Conservation (phyloP, 2,797 vertebrate species). For the Percopsis omiscomaycus region DNA sequence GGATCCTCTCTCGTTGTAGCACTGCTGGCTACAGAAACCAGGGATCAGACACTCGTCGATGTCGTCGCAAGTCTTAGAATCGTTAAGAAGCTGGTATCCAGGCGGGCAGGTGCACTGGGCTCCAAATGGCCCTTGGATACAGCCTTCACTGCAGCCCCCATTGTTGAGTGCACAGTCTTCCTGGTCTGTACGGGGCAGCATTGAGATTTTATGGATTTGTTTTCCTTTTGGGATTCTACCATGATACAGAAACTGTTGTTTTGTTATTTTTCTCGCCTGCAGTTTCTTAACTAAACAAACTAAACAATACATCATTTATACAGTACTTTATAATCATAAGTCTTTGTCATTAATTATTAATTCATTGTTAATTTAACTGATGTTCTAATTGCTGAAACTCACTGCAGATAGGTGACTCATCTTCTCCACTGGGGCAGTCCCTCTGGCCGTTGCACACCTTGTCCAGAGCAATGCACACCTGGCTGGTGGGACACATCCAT, state of each 20-base stretch:
- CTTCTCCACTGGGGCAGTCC: conserved; percentile 91
- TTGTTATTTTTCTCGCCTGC: too few species aligned
- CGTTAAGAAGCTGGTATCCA: conserved; percentile 75
- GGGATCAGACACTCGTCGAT: conserved; percentile 78
- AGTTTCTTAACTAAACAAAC: too few species aligned
- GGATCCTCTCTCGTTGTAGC: conserved; percentile 75
- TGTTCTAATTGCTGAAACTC: conserved; percentile 66
- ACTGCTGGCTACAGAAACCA: conserved; percentile 77
- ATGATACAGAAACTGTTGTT: too few species aligned
- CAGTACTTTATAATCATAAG: too few species aligned
- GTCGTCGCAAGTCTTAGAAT: conserved; percentile 78
- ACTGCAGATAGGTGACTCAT: conserved; percentile 97
- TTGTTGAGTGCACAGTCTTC: conserved; percentile 75
- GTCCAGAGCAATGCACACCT: conserved; percentile 84
- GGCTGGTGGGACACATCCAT: conserved; percentile 88
- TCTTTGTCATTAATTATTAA: too few species aligned
- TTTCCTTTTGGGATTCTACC: neutral
- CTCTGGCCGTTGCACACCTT: conserved; percentile 84
- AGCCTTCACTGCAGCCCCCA: conserved; percentile 73
- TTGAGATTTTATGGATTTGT: neutral
- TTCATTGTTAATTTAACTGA: too few species aligned
- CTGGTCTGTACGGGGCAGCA: conserved; percentile 55
- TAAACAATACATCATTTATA: too few species aligned
- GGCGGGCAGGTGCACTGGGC: conserved; percentile 72
- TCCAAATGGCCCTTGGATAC: conserved; percentile 76